Evolutionary conservation across 1,140 invertebrate genomes (phyloP).

Genomic region (Coenobita brevimanus): DNA sequence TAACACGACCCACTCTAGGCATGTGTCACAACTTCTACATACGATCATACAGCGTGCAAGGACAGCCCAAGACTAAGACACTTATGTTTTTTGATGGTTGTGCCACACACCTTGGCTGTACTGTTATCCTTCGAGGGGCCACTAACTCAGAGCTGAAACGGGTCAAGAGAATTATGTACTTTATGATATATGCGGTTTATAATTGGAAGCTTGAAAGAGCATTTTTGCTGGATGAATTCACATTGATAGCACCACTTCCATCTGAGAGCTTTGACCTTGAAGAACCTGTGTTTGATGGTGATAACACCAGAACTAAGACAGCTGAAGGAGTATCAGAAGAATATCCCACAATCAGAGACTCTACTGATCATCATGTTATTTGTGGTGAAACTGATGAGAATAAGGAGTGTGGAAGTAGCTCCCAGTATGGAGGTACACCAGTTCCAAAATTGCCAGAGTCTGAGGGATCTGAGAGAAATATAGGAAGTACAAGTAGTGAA

Average conservation of each 20-base stretch:
- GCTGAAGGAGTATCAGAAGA: background rate
- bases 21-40: conserved; percentile 91
- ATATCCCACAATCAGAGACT: background rate
- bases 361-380: background rate
- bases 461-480: too few relatives aligned
- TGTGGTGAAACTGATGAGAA: background rate
- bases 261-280: conserved; percentile 61
- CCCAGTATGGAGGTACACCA: conserved; percentile 14
- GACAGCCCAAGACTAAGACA: conserved; percentile 84
- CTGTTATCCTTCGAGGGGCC: conserved; percentile 89
- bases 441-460: background rate
- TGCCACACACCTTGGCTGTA: conserved; percentile 88
- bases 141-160: conserved; percentile 83
- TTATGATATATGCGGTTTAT: conserved; percentile 90
- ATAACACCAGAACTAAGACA: background rate
- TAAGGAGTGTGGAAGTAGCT: conserved; percentile 3
- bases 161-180: conserved; percentile 87
- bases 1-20: conserved; percentile 85
- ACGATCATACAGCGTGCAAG: conserved; percentile 78
- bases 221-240: conserved; percentile 78
- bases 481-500: too few relatives aligned
- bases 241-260: conserved; percentile 57
- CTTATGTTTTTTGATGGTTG: conserved; percentile 96
- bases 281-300: conserved; percentile 51
- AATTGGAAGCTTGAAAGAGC: conserved; percentile 93